A percentile compares a stretch with the other conserved stretches of the same genome.
phyloP scores from a whole-genome alignment of 2,797 vertebrate species.

The Varecia variegata region DNA sequence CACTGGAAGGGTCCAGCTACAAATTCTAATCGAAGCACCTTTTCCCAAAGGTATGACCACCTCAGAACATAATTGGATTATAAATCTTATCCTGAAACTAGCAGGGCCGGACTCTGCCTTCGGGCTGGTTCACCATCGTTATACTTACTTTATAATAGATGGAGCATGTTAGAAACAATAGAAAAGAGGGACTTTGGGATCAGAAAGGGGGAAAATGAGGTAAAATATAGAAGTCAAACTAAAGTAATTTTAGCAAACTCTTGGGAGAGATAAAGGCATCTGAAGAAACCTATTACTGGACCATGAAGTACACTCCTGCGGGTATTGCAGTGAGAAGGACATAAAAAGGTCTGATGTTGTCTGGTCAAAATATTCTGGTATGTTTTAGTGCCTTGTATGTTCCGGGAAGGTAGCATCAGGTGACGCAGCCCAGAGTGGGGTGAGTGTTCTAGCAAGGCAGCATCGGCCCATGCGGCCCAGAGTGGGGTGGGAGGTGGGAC shows the following conservation, averaged over 20 bases:
- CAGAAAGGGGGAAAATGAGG: neutral
- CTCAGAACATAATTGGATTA: neutral
- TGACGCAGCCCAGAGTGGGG: neutral
- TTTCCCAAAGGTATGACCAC: neutral
- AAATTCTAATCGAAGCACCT: neutral
- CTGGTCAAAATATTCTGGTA: neutral
- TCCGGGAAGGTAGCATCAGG: neutral
- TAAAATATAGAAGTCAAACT: neutral
- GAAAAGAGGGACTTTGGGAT: neutral
- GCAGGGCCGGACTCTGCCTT: neutral
- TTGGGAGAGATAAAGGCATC: neutral
- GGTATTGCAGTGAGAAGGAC: neutral
- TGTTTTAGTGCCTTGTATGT: fast-evolving
- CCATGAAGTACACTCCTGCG: fast-evolving
- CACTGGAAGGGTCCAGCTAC: neutral
- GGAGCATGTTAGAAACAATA: constrained; percentile 17
- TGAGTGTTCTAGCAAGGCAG: neutral
- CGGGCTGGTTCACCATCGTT: neutral
- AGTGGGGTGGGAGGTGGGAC: fast-evolving
- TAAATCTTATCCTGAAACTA: neutral
- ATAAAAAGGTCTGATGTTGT: fast-evolving
- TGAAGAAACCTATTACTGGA: neutral
- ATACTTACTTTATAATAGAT: neutral
- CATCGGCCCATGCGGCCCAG: fast-evolving
- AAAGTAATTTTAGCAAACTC: constrained; percentile 6